A percentile compares a stretch with the other conserved stretches of the same genome.
Conservation (phyloP, 2,888 invertebrate species). For the Diachrysia chrysitis region DNA sequence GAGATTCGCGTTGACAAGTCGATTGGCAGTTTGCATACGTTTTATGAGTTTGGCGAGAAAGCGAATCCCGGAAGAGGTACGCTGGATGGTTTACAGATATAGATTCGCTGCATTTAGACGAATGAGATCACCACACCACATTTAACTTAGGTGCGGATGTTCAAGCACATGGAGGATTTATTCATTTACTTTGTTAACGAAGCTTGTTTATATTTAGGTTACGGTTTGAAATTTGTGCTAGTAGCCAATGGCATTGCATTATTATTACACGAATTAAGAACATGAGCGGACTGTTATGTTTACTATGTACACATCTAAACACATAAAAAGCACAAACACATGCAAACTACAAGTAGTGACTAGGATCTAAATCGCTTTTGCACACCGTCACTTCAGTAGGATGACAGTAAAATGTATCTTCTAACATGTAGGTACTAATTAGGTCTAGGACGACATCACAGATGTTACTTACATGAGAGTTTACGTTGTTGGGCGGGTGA, state of each 20-base stretch:
- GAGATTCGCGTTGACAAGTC: conserved; percentile 77
- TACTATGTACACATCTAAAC: conserved; percentile 19
- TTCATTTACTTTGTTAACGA: conserved; percentile 24
- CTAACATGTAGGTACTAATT: conserved; percentile 32
- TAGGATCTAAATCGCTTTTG: conserved; percentile 44
- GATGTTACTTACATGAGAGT: conserved; percentile 83
- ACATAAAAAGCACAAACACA: conserved; percentile 37
- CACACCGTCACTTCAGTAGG: conserved; percentile 27
- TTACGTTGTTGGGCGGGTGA: conserved; percentile 86
- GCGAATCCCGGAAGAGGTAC: conserved; percentile 81
- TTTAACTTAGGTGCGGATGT: conserved; percentile 64
- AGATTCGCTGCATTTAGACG: conserved; percentile 84
- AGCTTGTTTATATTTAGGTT: conserved; percentile 8
- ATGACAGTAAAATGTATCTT: conserved; percentile 19
- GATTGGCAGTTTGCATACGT: conserved; percentile 82
- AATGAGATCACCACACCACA: conserved; percentile 84
- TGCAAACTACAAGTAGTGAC: conserved; percentile 35
- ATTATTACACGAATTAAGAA: conserved; percentile 15
- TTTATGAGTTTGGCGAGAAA: conserved; percentile 84
- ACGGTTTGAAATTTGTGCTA: not conserved
- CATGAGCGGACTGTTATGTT: conserved; percentile 39
- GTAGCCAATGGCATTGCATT: conserved; percentile 9
- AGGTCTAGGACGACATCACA: conserved; percentile 21
- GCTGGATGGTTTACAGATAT: conserved; percentile 80
- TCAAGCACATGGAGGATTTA: conserved; percentile 40